Evolutionary conservation across 2,888 invertebrate genomes (phyloP).

Genomic region (Sinotaia quadrata): DNA sequence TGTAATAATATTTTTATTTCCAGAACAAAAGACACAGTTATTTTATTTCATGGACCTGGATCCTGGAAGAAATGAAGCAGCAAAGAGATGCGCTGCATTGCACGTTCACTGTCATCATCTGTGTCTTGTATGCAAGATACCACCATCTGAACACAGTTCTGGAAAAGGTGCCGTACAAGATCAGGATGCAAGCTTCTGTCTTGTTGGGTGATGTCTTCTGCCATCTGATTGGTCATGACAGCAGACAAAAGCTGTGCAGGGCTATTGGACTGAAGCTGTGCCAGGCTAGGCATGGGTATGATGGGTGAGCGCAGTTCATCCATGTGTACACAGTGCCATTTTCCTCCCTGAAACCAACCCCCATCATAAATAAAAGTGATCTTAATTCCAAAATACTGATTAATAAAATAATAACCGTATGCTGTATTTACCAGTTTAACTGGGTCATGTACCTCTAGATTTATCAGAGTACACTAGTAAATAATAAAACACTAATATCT

Average conservation of each 20-base stretch:
- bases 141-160: conserved; percentile 1
- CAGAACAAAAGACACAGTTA: no score
- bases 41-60: no score
- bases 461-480: no score
- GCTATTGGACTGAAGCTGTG: conserved; percentile 43
- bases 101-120: background rate
- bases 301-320: conserved; percentile 57
- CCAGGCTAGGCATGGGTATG: conserved; percentile 42
- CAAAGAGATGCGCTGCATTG: background rate
- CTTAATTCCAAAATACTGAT: no score
- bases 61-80: conserved; percentile 1
- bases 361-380: no score
- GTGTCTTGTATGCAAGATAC: conserved; percentile 6
- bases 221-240: background rate
- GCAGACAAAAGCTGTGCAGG: conserved; percentile 25
- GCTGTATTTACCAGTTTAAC: no score
- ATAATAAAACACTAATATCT: no score
- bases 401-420: no score
- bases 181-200: background rate
- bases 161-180: background rate
- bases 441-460: no score
- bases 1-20: no score
- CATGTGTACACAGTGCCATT: conserved; percentile 65
- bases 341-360: conserved; percentile 54
- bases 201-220: no score